Evolutionary conservation across 2,888 invertebrate species (phyloP), one percentile per base, ranked within the genome.

Genomic region (Drosophila birchii): DNA sequence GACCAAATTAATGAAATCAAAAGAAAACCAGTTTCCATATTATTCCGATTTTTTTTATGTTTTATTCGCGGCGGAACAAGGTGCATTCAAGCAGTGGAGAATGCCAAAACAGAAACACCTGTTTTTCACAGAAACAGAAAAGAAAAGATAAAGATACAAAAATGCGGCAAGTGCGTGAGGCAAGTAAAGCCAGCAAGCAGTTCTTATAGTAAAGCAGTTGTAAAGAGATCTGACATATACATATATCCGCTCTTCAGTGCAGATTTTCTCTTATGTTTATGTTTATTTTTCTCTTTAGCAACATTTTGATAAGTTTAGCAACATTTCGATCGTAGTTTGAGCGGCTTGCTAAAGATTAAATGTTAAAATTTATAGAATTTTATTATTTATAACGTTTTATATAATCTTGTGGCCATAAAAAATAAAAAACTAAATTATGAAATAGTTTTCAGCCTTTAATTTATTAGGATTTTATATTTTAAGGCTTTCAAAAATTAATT

Each of bases 1-100:
- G 78, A 77, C 73, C 78, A 77, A 77, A 77, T 77, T 77, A 77
- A 77, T 74, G 74, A 74, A 77, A 68, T 67, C 78, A 77, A 66
- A 64, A 29, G 68, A 75, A 61, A 77, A 77, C 78, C 76, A 60
- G 76, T 77, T 75, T 72, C 47, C 75, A 58, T 36, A 49, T 72
- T 23, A 63, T 49, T 51, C 53, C 18, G 23, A 4, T 44, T 14
- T 45, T 8, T 41, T 18, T 41, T 20, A 14, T 29, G 29, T 43
- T 23, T 58, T 59, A 59, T 39, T 53, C 39, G 56, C 60, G 44
- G 51, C 23, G 29, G 53, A 43, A 53, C 60, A 73, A 73, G 64
- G 73, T 59, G 59, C 76, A 51, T 20, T 34, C 51, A 55, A 53
- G 54, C 62, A 41, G 58, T 34, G 47, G 59, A 51, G 62, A 55